Base-by-base conservation (phyloP, 2,888 invertebrate genomes). In the Pheosia gnoma region DNA sequence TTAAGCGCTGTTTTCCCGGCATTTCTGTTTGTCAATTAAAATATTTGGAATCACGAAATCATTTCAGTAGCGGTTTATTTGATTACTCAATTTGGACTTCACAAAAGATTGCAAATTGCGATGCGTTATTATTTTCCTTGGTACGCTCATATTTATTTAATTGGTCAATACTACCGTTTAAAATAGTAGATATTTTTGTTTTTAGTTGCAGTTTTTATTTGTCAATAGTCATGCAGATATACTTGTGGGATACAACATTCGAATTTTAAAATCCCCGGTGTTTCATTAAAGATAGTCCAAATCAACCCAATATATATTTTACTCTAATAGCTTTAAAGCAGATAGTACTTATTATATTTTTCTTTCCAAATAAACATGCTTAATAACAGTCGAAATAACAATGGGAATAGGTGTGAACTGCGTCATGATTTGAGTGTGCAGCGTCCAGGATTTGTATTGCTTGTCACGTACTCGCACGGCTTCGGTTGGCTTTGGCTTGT, bases 1-100 rank as follows among this genome's bases (percentile, higher is more conserved):
- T 89, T 89, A 88, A 89, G 81, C 86, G 86, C 86, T 84, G 88
- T 90, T 90, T 90, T 88, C 87, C 79, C 76, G 75, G 79, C 84
- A 88, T 90, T 88, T 90, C 90, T 91, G 91, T 91, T 91, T 91
- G 91, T 89, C 92, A 91, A 90, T 93, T 91, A 91, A 91, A 92
- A 91, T 91, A 91, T 90, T 91, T 91, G 85, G 87, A 89, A 91
- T 88, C 88, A 87, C 77, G 87, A 90, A 91, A 91, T 91, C 82
- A 91, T 91, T 91, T 87, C 88, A 81, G 86, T 84, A 77, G 85
- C 84, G 79, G 85, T 86, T 89, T 87, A 89, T 89, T 91, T 86
- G 82, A 86, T 88, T 88, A 85, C 73, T 80, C 83, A 73, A 80
- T 78, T 70, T 63, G 78, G 84, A 82, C 78, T 82, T 64, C 72